Evolutionary conservation across 92 coral and sea anemone species (phyloP).

Genomic region (Pocillopora grandis): DNA sequence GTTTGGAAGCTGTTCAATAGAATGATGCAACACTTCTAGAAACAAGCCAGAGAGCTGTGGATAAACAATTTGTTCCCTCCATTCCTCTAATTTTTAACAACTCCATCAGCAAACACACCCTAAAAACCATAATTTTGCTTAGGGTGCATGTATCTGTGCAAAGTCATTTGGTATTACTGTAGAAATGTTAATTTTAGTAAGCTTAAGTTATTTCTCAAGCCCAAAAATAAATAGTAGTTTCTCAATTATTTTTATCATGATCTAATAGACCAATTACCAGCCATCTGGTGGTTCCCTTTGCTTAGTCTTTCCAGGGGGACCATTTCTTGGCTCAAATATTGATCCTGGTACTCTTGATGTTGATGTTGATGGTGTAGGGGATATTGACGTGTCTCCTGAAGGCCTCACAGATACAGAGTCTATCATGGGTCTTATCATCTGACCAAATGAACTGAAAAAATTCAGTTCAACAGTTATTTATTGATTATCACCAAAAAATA

Average conservation of each 20-base stretch:
- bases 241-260: background rate
- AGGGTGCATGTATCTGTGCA: too few species aligned
- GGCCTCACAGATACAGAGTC: conserved; percentile 96
- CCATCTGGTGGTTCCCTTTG: conserved; percentile 14
- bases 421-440: conserved; percentile 93
- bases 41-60: background rate
- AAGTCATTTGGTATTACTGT: too few species aligned
- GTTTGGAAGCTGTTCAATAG: too few species aligned
- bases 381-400: conserved; percentile 69
- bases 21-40: too few species aligned
- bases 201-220: too few species aligned
- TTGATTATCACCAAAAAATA: background rate
- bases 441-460: conserved; percentile 87
- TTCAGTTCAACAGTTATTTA: background rate
- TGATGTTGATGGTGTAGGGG: conserved; percentile 20
- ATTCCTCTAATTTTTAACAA: too few species aligned
- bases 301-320: background rate
- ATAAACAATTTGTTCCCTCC: too few species aligned
- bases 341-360: conserved; percentile 53
- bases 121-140: too few species aligned
- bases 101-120: too few species aligned
- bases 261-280: conserved; percentile 18
- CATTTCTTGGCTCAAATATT: conserved; percentile 86
- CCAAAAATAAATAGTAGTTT: background rate
- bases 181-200: too few species aligned